Base-by-base conservation (phyloP, 2,113 vertebrate species). In the Apteryx mantelli region DNA sequence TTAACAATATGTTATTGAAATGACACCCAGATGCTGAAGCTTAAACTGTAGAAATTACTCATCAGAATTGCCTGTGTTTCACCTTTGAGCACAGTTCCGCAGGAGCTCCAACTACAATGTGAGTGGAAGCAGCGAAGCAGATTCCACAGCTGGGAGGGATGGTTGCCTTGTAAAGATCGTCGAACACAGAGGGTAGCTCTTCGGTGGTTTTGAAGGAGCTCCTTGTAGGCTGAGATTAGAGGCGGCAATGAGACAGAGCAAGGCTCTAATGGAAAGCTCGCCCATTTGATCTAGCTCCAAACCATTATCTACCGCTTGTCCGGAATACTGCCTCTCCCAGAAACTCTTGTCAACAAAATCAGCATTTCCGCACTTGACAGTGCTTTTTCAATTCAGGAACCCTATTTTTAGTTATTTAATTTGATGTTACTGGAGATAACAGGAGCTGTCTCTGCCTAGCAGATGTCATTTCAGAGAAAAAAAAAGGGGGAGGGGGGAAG, bases 371-470 rank as follows among this genome's bases (percentile, higher is more conserved):
- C 88, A 73, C 55, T 66, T 91, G 63, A 86, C 20, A 75, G 88
- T 38, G 90, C 20, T 82, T 79, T 96, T 48, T 88, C 64, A 46
- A 46, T 70, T 86, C 36, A 66, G 21, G 87, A 89, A 8, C 68
- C 34, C 5, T 91, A 64, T 94, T 94, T 96, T 96, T 91, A 81
- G 63, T n/a, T 78, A 87, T 56, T 83, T 94, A 80, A 78, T 83
- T 80, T 94, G 63, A 93, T 66, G 12, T 71, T 69, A 64, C 25
- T 80, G 11, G 17, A 70, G 42, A 32, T 81, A 90, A n/a, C 24
- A 28, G 52, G 32, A 30, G 38, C 82, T 87, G 32, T 78, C 64
- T 81, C 71, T 91, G 65, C 28, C 76, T 85, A 75, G 22, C 30
- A 84, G 60, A 90, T 30, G 24, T 89, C 42, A 79, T 38, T 89